Evolutionary conservation across 2,888 invertebrate genomes (phyloP).

Genomic region (Diarsia rubi): DNA sequence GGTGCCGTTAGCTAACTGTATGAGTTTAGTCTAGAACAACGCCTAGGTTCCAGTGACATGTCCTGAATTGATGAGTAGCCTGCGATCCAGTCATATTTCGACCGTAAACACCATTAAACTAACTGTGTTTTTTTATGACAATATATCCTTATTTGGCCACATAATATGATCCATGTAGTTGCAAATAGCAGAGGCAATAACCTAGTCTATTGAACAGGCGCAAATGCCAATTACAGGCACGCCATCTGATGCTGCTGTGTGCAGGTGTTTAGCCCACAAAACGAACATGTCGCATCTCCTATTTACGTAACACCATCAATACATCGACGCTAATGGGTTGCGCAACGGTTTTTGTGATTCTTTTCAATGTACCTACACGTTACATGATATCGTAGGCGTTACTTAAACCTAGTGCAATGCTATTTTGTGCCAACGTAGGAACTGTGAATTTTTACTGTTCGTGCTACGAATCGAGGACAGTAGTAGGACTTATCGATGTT

Average conservation of each 20-base stretch:
- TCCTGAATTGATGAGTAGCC: slow-evolving; percentile 83
- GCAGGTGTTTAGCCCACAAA: slow-evolving; percentile 40
- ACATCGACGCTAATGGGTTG: slow-evolving; percentile 38
- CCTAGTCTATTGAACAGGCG: slow-evolving; percentile 28
- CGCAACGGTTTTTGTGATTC: slow-evolving; percentile 53
- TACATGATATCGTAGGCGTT: slow-evolving; percentile 19
- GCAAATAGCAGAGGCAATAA: slow-evolving; percentile 31
- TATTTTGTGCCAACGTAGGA: slow-evolving; percentile 8
- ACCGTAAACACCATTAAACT: slow-evolving; percentile 38
- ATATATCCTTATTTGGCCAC: slow-evolving; percentile 5
- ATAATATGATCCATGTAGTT: slow-evolving; percentile 11
- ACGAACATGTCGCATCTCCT: slow-evolving; percentile 46
- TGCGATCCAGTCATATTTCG: slow-evolving; percentile 57
- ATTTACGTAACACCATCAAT: slow-evolving; percentile 53
- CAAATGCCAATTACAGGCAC: slow-evolving; percentile 25
- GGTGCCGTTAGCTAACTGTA: slow-evolving; percentile 89
- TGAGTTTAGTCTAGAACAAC: slow-evolving; percentile 87
- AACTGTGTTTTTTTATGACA: slow-evolving; percentile 49
- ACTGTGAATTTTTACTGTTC: not conserved
- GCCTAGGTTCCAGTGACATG: slow-evolving; percentile 84
- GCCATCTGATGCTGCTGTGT: slow-evolving; percentile 19
- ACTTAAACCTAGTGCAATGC: slow-evolving; percentile 21
- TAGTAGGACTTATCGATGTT: slow-evolving; percentile 29
- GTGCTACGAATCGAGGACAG: slow-evolving; percentile 10
- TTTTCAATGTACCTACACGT: slow-evolving; percentile 40